phyloP scores from a whole-genome alignment of 2,797 vertebrate genomes.

The Mus minutoides region DNA sequence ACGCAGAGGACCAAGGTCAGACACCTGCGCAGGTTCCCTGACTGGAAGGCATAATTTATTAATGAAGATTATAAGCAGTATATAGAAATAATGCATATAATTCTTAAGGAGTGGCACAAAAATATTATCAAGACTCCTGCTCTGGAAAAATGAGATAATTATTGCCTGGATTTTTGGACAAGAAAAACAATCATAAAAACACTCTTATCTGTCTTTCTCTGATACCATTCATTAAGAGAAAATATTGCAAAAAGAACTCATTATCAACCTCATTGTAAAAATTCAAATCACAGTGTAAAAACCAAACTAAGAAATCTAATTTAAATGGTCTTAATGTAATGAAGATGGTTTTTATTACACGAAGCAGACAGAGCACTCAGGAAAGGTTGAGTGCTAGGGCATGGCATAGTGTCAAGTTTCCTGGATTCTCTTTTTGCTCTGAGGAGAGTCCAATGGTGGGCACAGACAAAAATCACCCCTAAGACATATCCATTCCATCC shows the following conservation, averaged over 20 bases:
- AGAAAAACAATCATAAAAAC: constrained; percentile 13
- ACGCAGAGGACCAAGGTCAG: neutral
- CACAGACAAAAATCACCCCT: constrained; percentile 11
- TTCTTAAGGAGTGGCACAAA: constrained; percentile 22
- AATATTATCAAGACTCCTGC: constrained; percentile 15
- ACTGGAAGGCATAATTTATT: neutral
- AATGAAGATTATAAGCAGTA: constrained; percentile 37
- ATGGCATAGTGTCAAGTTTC: constrained; percentile 3
- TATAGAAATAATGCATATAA: neutral
- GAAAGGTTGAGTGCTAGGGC: neutral
- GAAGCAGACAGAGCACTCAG: constrained; percentile 7
- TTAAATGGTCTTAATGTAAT: constrained; percentile 17
- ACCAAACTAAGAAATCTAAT: neutral
- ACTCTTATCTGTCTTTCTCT: neutral
- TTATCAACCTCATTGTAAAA: neutral
- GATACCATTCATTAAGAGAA: constrained; percentile 34
- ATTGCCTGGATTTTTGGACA: neutral
- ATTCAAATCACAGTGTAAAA: neutral
- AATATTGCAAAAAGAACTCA: constrained; percentile 58
- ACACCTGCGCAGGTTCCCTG: neutral
- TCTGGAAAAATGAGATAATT: constrained; percentile 31
- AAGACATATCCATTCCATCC: neutral
- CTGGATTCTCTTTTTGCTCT: constrained; percentile 21
- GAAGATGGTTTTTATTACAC: constrained; percentile 24
- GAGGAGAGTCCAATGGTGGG: neutral